Conservation (phyloP, 2,113 vertebrate genomes). For the Conger conger region DNA sequence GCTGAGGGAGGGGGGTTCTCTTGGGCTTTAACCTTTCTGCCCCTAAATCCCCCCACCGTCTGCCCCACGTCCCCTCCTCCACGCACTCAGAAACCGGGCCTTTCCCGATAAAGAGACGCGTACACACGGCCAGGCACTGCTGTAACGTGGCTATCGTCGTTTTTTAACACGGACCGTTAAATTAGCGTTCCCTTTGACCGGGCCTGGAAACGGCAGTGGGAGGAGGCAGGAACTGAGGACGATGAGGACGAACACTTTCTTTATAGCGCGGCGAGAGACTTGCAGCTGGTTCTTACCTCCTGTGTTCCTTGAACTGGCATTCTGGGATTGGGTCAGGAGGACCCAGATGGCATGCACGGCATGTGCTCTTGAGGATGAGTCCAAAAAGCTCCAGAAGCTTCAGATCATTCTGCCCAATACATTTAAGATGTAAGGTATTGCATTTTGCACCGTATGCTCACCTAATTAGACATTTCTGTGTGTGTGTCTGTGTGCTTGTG, state of each 20-base stretch:
- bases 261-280: background rate
- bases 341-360: conserved; percentile 51
- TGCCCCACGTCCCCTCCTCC: conserved; percentile 2
- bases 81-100: background rate
- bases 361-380: conserved; percentile 28
- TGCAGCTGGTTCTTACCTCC: conserved; percentile 31
- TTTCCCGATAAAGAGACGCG: background rate
- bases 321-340: conserved; percentile 39
- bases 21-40: conserved; percentile 49
- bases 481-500: background rate
- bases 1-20: conserved; percentile 52
- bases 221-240: background rate
- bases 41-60: conserved; percentile 37
- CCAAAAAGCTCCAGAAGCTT: conserved; percentile 19
- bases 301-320: conserved; percentile 16
- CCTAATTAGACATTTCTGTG: background rate
- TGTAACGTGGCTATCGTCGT: background rate
- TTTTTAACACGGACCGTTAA: background rate
- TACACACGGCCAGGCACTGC: background rate
- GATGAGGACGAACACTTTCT: background rate
- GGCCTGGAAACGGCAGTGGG: background rate
- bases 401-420: background rate
- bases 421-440: background rate
- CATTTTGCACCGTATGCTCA: background rate
- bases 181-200: background rate